Percentiles rank a stretch among this genome's conserved stretches.
Conservation (phyloP, 2,797 vertebrate genomes). For the Paratrypauchen microcephalus region DNA sequence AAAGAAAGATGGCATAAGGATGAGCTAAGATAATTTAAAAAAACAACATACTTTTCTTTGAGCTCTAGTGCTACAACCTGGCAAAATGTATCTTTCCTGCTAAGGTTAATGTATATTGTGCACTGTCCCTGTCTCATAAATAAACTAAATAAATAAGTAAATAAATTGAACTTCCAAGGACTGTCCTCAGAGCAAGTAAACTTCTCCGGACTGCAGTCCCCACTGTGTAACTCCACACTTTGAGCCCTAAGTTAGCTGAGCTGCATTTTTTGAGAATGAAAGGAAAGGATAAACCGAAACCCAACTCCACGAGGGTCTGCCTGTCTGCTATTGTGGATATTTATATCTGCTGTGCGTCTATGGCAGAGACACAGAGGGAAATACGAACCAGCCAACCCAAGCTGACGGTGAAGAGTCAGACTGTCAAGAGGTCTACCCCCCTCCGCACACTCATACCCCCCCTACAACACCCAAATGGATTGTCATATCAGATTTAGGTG, state of each 20-base stretch:
- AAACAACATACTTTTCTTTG: constrained; percentile 9
- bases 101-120: too few relatives aligned
- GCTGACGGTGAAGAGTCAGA: constrained; percentile 78
- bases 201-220: constrained; percentile 55
- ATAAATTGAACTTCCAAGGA: constrained; percentile 62
- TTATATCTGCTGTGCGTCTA: constrained; percentile 77
- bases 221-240: constrained; percentile 70
- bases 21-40: constrained; percentile 3
- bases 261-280: constrained; percentile 80
- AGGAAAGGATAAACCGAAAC: constrained; percentile 74
- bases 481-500: constrained; percentile 85
- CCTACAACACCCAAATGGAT: constrained; percentile 84
- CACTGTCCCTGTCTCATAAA: too few relatives aligned
- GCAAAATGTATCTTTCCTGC: too few relatives aligned
- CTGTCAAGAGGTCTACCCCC: constrained; percentile 73
- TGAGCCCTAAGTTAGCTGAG: constrained; percentile 74
- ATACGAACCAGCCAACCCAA: constrained; percentile 78
- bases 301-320: constrained; percentile 74
- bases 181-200: constrained; percentile 62
- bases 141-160: too few relatives aligned
- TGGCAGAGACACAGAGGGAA: constrained; percentile 76
- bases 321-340: constrained; percentile 83
- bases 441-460: constrained; percentile 53
- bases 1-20: constrained; percentile 8
- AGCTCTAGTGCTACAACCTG: too few relatives aligned